These are phyloP conservation scores for Thymelicus acteon DNA, from an alignment of 2,888 invertebrate genomes.

Conservation along the genomic window DNA sequence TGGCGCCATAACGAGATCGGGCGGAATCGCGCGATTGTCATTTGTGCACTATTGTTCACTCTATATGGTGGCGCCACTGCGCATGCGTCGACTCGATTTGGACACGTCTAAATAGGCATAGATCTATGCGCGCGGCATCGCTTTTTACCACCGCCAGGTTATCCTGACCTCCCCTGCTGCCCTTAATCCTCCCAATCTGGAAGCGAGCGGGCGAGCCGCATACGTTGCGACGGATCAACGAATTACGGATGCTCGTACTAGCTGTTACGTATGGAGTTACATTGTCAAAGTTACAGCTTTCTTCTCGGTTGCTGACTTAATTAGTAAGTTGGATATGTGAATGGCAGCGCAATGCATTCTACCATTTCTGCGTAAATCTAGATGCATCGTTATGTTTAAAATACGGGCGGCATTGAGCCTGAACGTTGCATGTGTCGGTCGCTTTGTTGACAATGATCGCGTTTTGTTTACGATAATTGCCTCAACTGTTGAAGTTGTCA, in stretches of 20 bases:
- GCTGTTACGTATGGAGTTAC: slow-evolving; percentile 80
- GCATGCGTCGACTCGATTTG: slow-evolving; percentile 67
- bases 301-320: slow-evolving; percentile 81
- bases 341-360: slow-evolving; percentile 81
- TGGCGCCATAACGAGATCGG: slow-evolving; percentile 73
- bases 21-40: slow-evolving; percentile 71
- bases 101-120: slow-evolving; percentile 80
- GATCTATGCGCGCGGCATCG: slow-evolving; percentile 78
- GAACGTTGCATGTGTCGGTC: slow-evolving; percentile 42
- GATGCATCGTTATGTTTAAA: slow-evolving; percentile 80
- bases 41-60: slow-evolving; percentile 80
- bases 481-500: slow-evolving; percentile 27
- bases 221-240: slow-evolving; percentile 49
- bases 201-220: slow-evolving; percentile 26
- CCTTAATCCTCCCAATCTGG: slow-evolving; percentile 27
- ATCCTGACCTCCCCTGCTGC: slow-evolving; percentile 47
- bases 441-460: slow-evolving; percentile 44
- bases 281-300: slow-evolving; percentile 83
- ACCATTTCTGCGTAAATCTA: slow-evolving; percentile 69
- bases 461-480: slow-evolving; percentile 38
- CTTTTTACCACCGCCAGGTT: slow-evolving; percentile 63
- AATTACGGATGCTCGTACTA: slow-evolving; percentile 56
- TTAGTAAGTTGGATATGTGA: slow-evolving; percentile 84
- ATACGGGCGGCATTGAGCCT: slow-evolving; percentile 68
- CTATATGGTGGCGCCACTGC: slow-evolving; percentile 78